Evolutionary conservation across 2,888 invertebrate genomes (phyloP).

Genomic region (Oligia strigilis): DNA sequence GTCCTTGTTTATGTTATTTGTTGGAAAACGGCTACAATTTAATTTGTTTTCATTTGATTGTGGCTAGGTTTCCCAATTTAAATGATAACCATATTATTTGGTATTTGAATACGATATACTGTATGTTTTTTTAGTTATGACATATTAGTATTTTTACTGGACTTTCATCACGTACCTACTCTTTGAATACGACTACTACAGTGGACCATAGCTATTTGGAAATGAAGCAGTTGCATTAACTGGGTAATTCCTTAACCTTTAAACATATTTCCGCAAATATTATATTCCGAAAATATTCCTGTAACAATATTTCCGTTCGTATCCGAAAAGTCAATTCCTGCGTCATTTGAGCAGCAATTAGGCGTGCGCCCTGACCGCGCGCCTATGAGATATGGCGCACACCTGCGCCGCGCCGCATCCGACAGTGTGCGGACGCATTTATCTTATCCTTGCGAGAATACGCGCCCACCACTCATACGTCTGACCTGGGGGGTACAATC

Average conservation of each 20-base stretch:
- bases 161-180: neutral
- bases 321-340: constrained; percentile 42
- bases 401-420: constrained; percentile 69
- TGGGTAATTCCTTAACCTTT: neutral
- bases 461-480: constrained; percentile 58
- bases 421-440: constrained; percentile 68
- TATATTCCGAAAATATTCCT: neutral
- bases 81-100: constrained; percentile 22
- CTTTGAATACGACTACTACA: neutral
- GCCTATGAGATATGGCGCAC: constrained; percentile 67
- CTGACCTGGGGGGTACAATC: constrained; percentile 33
- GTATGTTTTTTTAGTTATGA: neutral
- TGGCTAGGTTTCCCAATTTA: constrained; percentile 20
- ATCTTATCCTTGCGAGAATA: constrained; percentile 74
- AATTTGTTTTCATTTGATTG: constrained; percentile 27
- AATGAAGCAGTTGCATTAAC: neutral
- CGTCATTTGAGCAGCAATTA: constrained; percentile 57
- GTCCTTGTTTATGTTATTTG: constrained; percentile 66
- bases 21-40: constrained; percentile 14
- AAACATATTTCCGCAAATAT: neutral
- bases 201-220: neutral
- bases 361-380: constrained; percentile 56
- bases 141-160: neutral
- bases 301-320: neutral
- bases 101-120: neutral